Evolutionary conservation across 2,113 vertebrate species (phyloP).

Genomic region (Amblyornis subalaris): DNA sequence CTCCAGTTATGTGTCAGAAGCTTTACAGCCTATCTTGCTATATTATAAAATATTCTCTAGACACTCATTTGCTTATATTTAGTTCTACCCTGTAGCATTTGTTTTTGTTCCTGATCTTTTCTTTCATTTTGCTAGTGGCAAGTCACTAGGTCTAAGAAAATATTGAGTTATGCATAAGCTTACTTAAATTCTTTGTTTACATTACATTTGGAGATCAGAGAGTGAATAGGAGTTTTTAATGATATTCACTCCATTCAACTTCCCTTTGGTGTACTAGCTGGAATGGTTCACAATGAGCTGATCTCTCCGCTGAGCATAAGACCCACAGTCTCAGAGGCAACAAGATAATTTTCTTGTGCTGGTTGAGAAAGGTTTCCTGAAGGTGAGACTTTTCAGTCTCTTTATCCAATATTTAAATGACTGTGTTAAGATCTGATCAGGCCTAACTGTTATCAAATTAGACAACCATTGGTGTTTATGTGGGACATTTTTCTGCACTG

Average conservation of each 20-base stretch:
- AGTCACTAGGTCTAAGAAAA: not conserved
- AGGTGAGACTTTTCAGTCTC: not conserved
- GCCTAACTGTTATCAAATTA: not conserved
- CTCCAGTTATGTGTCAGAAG: not conserved
- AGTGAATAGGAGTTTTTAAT: not conserved
- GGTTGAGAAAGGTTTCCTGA: not conserved
- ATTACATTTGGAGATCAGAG: not conserved
- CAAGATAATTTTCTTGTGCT: not conserved
- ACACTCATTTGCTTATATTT: not conserved
- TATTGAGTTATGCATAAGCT: constrained; percentile 7
- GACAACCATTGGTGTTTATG: not conserved
- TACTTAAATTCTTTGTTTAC: not conserved
- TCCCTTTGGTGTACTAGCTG: not conserved
- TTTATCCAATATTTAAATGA: not conserved
- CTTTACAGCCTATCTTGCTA: not conserved
- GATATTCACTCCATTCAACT: not conserved
- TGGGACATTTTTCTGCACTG: not conserved
- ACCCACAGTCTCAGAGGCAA: not conserved
- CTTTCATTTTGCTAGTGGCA: not conserved
- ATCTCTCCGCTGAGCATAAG: not conserved
- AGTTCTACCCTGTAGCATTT: not conserved
- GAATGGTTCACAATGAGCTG: not conserved
- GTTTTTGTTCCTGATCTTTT: not conserved
- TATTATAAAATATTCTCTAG: not conserved
- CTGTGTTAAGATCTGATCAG: not conserved